Conservation (phyloP, 2,113 vertebrate species). For the Andinoacara biseriatus region DNA sequence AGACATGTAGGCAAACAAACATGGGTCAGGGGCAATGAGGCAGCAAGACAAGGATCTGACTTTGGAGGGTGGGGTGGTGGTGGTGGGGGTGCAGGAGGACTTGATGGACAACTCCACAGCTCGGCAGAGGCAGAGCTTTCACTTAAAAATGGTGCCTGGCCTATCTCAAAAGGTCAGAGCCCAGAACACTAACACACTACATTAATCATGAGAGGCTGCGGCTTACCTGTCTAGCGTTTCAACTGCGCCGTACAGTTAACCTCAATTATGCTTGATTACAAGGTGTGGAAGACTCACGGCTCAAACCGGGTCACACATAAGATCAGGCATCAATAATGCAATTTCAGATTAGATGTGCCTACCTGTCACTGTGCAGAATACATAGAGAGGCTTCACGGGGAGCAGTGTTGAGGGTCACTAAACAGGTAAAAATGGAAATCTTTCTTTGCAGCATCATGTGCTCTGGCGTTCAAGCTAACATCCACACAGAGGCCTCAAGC, state of each 20-base stretch:
- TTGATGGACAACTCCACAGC: slow-evolving; percentile 81
- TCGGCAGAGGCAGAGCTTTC: slow-evolving; percentile 79
- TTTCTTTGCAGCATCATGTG: background rate
- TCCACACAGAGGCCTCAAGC: background rate
- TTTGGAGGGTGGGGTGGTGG: slow-evolving; percentile 32
- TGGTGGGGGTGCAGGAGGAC: slow-evolving; percentile 49
- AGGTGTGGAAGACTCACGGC: slow-evolving; percentile 78
- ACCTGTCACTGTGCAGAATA: slow-evolving; percentile 38
- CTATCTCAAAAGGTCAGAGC: slow-evolving; percentile 84
- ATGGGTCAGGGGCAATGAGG: slow-evolving; percentile 69
- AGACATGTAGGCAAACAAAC: slow-evolving; percentile 77
- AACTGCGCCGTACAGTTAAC: slow-evolving; percentile 78
- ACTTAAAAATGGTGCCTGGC: slow-evolving; percentile 84
- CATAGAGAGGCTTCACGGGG: slow-evolving; percentile 1
- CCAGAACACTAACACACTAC: slow-evolving; percentile 77
- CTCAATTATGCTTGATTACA: slow-evolving; percentile 83
- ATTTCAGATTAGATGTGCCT: slow-evolving; percentile 70
- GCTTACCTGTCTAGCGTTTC: slow-evolving; percentile 83
- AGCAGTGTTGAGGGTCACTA: background rate
- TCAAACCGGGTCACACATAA: slow-evolving; percentile 42
- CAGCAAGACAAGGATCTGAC: slow-evolving; percentile 70
- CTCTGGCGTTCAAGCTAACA: background rate
- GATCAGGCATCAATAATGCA: slow-evolving; percentile 81
- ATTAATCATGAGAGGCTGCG: slow-evolving; percentile 81
- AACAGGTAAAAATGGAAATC: slow-evolving; percentile 6